Evolutionary conservation across 2,797 vertebrate species (phyloP).

Genomic region (Saxicola maurus): DNA sequence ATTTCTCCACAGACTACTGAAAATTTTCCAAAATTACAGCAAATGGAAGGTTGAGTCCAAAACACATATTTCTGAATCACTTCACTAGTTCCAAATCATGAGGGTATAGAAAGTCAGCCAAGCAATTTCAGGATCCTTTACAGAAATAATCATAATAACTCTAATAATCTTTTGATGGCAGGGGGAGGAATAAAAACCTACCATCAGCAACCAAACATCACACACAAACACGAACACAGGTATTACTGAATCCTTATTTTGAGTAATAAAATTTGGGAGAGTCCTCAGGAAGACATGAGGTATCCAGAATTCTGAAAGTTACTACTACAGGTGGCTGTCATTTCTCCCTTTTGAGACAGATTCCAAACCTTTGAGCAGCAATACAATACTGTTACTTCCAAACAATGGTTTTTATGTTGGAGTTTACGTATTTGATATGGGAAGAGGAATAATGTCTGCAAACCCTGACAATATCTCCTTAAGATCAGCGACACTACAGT

Average conservation of each 20-base stretch:
- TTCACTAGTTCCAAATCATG: not conserved
- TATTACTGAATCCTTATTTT: not conserved
- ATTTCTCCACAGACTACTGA: not conserved
- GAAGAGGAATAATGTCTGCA: not conserved
- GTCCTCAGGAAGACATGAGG: not conserved
- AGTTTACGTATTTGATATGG: not conserved
- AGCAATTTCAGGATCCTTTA: not conserved
- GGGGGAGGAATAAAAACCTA: no score
- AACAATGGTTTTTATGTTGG: fast-evolving
- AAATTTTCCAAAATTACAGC: not conserved
- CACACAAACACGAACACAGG: not conserved
- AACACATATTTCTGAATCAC: not conserved
- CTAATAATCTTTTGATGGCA: not conserved
- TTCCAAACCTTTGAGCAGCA: not conserved
- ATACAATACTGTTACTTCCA: not conserved
- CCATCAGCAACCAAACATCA: not conserved
- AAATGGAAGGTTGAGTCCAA: not conserved
- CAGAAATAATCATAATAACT: not conserved
- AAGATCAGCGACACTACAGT: not conserved
- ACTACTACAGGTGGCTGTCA: not conserved
- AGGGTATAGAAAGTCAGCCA: not conserved
- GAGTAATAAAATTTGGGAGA: not conserved
- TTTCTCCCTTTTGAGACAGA: not conserved
- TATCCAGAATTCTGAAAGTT: not conserved
- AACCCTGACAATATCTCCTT: not conserved